Evolutionary conservation across 2,888 invertebrate genomes (phyloP).

Genomic region (Antitype chi): DNA sequence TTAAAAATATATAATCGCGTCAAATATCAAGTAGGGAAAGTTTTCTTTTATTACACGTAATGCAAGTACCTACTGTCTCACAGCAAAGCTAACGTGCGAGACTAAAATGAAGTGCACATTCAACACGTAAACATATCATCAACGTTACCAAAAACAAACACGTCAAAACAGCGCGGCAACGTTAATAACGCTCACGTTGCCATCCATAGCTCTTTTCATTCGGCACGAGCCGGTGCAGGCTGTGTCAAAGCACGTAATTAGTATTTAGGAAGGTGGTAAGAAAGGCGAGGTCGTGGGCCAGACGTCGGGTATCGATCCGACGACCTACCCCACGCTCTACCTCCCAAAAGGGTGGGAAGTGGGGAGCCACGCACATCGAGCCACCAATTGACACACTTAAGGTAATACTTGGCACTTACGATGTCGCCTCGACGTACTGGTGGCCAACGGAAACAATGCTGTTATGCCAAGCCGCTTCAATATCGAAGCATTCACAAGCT

Average conservation of each 20-base stretch:
- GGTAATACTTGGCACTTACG: conserved; percentile 88
- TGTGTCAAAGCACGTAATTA: conserved; percentile 91
- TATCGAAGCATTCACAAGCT: conserved; percentile 28
- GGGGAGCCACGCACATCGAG: conserved; percentile 88
- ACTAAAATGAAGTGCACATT: conserved; percentile 58
- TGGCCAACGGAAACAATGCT: conserved; percentile 69
- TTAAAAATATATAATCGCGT: neutral
- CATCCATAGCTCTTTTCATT: conserved; percentile 88
- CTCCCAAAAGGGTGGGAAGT: conserved; percentile 77
- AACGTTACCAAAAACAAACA: conserved; percentile 83
- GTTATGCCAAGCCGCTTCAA: conserved; percentile 50
- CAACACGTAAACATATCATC: conserved; percentile 73
- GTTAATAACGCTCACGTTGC: conserved; percentile 86
- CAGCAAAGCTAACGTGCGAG: conserved; percentile 48
- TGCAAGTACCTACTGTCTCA: conserved; percentile 37
- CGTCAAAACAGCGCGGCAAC: conserved; percentile 77
- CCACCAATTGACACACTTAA: conserved; percentile 91
- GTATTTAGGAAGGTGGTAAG: conserved; percentile 91
- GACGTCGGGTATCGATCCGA: conserved; percentile 92
- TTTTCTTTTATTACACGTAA: conserved; percentile 14
- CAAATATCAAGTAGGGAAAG: neutral
- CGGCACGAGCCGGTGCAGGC: conserved; percentile 85
- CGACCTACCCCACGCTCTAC: conserved; percentile 90
- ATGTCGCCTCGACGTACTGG: conserved; percentile 76
- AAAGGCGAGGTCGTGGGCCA: conserved; percentile 91